Evolutionary conservation across 2,888 invertebrate species (phyloP).

Genomic region (Amblyjoppa proteus): DNA sequence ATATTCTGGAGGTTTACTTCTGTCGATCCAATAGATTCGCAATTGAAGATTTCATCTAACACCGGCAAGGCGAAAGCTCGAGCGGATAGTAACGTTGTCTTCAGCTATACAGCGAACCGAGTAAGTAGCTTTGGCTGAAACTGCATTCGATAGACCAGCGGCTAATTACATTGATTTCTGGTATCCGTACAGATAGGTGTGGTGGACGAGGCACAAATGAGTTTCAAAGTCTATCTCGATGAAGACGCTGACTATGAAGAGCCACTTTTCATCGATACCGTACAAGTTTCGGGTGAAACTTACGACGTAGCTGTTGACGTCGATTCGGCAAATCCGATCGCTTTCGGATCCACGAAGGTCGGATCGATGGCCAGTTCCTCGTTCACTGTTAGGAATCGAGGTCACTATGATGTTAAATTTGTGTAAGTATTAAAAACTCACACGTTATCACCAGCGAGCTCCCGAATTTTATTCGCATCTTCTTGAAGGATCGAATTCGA

Average conservation of each 20-base stretch:
- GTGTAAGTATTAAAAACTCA: constrained; percentile 82
- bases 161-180: neutral
- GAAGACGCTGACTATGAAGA: constrained; percentile 85
- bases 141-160: neutral
- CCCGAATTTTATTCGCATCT: constrained; percentile 9
- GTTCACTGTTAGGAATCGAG: constrained; percentile 87
- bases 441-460: neutral
- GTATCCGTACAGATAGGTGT: constrained; percentile 51
- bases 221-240: constrained; percentile 82
- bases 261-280: constrained; percentile 85
- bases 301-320: constrained; percentile 88
- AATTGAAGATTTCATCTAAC: constrained; percentile 76
- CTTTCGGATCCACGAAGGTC: constrained; percentile 88
- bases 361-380: constrained; percentile 85
- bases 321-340: constrained; percentile 85
- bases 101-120: constrained; percentile 73
- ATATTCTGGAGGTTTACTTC: constrained; percentile 87
- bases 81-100: constrained; percentile 69
- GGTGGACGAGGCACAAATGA: constrained; percentile 59
- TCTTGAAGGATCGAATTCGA: constrained; percentile 71
- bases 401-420: constrained; percentile 87
- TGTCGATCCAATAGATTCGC: constrained; percentile 81
- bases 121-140: constrained; percentile 59
- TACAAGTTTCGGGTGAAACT: constrained; percentile 87
- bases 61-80: constrained; percentile 70